Evolutionary conservation across 2,113 vertebrate species (phyloP), one percentile per base, ranked within the genome.

Genomic region (Antigone vipio): DNA sequence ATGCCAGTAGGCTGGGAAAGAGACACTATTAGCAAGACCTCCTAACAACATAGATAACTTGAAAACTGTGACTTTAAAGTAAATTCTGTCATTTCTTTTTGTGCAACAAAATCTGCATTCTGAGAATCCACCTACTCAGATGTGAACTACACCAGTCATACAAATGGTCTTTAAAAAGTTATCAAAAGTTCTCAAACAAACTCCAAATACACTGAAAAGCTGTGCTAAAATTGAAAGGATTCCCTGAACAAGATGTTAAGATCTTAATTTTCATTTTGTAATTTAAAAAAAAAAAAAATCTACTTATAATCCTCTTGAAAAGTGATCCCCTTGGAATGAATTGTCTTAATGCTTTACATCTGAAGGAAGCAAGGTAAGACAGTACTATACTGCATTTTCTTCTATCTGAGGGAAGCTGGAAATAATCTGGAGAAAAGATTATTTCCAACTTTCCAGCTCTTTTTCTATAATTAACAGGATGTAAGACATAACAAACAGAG

Each of bases 381-480:
- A 88, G 81, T 4, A 9, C 74, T 52, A 59, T 3, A 26, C 72
- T 74, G 81, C 85, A 47, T 93, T 96, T 96, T 85, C 73, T 85
- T 96, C 96, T 97, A 80, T 96, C 49, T 30, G 88, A 60, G 81
- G 67, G 74, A 96, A 94, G 90, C 96, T 96, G 97, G 96, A 97
- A 97, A 96, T 97, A 93, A 96, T 97, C 95, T 96, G 67, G 71
- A 95, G 95, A 92, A 96, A 97, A 94, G 95, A 93, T 96, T 93
- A 96, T 96, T 95, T 97, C 93, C 95, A 96, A 95, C 89, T 97
- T 96, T 96, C 97, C 97, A 97, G 94, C 97, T 95, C 94, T 97
- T 95, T 97, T 97, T 95, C 96, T 94, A 44, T 97, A 97, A 98
- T 97, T 97, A 97, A 94, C 97, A 97, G 97, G 97, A 97, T 97